These are phyloP conservation scores for Echinops telfairi DNA, from an alignment of 2,113 vertebrate species.

Conservation along the genomic window DNA sequence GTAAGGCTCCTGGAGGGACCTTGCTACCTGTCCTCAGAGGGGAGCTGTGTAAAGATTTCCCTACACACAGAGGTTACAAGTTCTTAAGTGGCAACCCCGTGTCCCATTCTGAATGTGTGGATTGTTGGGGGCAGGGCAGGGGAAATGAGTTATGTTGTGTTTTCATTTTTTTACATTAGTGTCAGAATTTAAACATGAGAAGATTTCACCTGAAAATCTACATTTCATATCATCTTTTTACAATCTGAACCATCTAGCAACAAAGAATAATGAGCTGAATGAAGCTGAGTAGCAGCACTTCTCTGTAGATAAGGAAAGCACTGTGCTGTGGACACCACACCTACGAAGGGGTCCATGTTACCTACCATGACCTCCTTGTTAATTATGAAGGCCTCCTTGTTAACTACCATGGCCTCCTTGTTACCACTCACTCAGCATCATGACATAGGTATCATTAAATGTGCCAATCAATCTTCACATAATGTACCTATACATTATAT, in stretches of 20 bases:
- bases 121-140: not conserved
- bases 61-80: not conserved
- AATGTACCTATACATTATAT: not conserved
- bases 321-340: not conserved
- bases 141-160: not conserved
- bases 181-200: not conserved
- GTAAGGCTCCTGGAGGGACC: not conserved
- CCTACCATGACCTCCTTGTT: too few relatives aligned
- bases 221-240: constrained; percentile 6
- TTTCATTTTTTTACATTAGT: not conserved
- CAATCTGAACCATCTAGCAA: constrained; percentile 13
- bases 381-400: too few relatives aligned
- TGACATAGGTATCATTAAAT: not conserved
- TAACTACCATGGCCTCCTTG: not conserved
- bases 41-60: not conserved
- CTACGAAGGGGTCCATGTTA: accelerated
- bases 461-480: constrained; percentile 26
- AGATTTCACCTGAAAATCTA: not conserved
- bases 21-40: not conserved
- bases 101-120: not conserved
- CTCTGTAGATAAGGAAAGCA: not conserved
- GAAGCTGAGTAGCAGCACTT: not conserved
- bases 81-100: not conserved
- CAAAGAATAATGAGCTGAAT: not conserved
- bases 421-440: too few relatives aligned